Evolutionary conservation across 92 coral and sea anemone species (phyloP).

Genomic region (Zoanthus sociatus): DNA sequence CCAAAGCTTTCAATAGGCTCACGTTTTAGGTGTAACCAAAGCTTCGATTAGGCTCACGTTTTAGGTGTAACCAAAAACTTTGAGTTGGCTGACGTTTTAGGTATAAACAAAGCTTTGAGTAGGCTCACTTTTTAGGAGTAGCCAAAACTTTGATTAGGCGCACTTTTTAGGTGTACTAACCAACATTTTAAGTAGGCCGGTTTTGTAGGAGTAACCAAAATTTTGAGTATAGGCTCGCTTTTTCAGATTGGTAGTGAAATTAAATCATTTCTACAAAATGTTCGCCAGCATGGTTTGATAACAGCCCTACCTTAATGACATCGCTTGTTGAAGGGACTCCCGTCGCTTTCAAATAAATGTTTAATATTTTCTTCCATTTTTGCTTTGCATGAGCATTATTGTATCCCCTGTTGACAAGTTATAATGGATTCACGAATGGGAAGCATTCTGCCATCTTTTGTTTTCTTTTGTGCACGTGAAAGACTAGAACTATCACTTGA

Average conservation of each 20-base stretch:
- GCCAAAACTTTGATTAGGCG: too few relatives aligned
- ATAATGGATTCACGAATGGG: background rate
- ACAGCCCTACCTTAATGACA: background rate
- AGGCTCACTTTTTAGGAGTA: too few relatives aligned
- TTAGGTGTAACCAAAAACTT: constrained; percentile 22
- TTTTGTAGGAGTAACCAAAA: constrained; percentile 38
- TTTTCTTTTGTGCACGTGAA: background rate
- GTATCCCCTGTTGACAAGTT: too few relatives aligned
- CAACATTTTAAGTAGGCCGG: constrained; percentile 5
- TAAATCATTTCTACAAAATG: background rate
- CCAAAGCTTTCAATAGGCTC: too few relatives aligned
- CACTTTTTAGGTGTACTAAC: too few relatives aligned
- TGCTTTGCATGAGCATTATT: background rate
- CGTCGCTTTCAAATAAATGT: background rate
- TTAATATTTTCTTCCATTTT: background rate
- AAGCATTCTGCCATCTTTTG: background rate
- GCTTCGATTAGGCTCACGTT: too few relatives aligned
- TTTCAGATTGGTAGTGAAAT: background rate
- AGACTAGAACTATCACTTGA: background rate
- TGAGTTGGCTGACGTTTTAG: too few relatives aligned
- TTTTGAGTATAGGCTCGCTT: background rate
- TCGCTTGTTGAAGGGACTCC: too few relatives aligned
- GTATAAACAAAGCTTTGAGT: too few relatives aligned
- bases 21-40: too few relatives aligned
- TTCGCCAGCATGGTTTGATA: background rate